phyloP scores from a whole-genome alignment of 1,140 invertebrate species.

The Nixonia krombeini region DNA sequence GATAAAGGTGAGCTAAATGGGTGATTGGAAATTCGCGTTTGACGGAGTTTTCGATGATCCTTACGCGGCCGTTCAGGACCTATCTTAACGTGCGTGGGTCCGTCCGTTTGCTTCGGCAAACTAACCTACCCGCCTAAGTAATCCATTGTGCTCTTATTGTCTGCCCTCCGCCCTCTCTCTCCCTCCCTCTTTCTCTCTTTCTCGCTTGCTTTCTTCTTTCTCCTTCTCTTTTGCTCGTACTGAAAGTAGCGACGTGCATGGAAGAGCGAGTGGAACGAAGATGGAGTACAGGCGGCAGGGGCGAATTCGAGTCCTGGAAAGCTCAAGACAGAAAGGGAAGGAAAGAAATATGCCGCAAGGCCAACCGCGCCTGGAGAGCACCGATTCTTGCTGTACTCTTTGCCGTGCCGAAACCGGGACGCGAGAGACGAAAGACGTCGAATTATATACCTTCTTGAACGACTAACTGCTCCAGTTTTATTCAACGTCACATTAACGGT shows the following conservation, averaged over 20 bases:
- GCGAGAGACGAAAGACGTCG: slow-evolving; percentile 14
- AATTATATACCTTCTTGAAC: slow-evolving; percentile 23
- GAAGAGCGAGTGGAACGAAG: slow-evolving; percentile 17
- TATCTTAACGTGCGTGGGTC: slow-evolving; percentile 69
- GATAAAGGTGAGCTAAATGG: slow-evolving; percentile 8
- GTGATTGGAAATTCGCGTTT: slow-evolving; percentile 39
- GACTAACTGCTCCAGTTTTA: slow-evolving; percentile 56
- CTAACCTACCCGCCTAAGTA: slow-evolving; percentile 69
- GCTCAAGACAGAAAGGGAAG: slow-evolving; percentile 29
- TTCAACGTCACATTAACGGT: slow-evolving; percentile 16
- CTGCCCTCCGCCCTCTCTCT: too few species aligned
- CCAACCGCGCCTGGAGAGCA: slow-evolving; percentile 50
- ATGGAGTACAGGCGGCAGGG: slow-evolving; percentile 13
- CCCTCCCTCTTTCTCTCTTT: too few species aligned
- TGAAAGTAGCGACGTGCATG: slow-evolving; percentile 35
- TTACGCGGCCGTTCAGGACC: slow-evolving; percentile 58
- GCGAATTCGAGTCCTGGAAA: slow-evolving; percentile 5
- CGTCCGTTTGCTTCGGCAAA: slow-evolving; percentile 60
- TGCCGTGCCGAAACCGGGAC: slow-evolving; percentile 30
- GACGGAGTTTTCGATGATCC: slow-evolving; percentile 48
- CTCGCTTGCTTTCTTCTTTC: too few species aligned
- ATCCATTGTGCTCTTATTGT: slow-evolving; percentile 70
- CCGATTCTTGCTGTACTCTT: slow-evolving; percentile 53
- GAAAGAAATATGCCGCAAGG: slow-evolving; percentile 62
- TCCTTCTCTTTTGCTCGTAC: too few species aligned